Percentiles rank a stretch among this genome's conserved stretches.
These are phyloP conservation scores for Drosophila mulleri DNA, from an alignment of 2,888 invertebrate genomes.

Conservation along the genomic window DNA sequence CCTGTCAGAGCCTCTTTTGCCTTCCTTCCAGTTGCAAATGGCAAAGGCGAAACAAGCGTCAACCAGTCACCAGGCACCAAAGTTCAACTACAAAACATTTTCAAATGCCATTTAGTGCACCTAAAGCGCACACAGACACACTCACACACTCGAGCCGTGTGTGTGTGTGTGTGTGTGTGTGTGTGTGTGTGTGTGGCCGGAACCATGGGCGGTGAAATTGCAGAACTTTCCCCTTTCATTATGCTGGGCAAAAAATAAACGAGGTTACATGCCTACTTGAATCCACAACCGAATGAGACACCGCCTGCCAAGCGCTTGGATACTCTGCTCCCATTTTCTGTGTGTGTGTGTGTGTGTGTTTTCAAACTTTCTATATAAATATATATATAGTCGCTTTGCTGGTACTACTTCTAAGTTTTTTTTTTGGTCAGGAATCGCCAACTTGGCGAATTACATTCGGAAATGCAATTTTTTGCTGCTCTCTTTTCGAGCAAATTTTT, in stretches of 20 bases:
- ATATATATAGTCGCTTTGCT: conserved; percentile 8
- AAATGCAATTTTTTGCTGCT: conserved; percentile 50
- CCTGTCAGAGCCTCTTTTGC: conserved; percentile 41
- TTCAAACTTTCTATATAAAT: conserved; percentile 45
- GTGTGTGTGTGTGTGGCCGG: conserved; percentile 55
- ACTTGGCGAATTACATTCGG: conserved; percentile 73
- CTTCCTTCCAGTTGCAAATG: conserved; percentile 67
- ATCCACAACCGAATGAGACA: conserved; percentile 79
- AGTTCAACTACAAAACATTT: conserved; percentile 78
- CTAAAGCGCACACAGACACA: conserved; percentile 45
- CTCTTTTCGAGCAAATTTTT: conserved; percentile 41
- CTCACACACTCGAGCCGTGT: conserved; percentile 26
- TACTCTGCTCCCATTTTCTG: conserved; percentile 60
- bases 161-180: conserved; percentile 54
- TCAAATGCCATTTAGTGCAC: conserved; percentile 79
- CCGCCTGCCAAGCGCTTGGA: conserved; percentile 57
- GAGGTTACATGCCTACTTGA: conserved; percentile 80
- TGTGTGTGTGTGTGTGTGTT: background rate
- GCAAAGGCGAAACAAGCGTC: conserved; percentile 76
- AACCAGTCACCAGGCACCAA: conserved; percentile 51
- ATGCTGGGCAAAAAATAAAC: conserved; percentile 70
- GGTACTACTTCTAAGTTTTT: conserved; percentile 1
- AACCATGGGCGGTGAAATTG: conserved; percentile 78
- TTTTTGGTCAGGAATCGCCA: conserved; percentile 52
- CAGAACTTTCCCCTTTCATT: conserved; percentile 81